Evolutionary conservation across 2,113 vertebrate genomes (phyloP).

Genomic region (Cyanistes caeruleus): DNA sequence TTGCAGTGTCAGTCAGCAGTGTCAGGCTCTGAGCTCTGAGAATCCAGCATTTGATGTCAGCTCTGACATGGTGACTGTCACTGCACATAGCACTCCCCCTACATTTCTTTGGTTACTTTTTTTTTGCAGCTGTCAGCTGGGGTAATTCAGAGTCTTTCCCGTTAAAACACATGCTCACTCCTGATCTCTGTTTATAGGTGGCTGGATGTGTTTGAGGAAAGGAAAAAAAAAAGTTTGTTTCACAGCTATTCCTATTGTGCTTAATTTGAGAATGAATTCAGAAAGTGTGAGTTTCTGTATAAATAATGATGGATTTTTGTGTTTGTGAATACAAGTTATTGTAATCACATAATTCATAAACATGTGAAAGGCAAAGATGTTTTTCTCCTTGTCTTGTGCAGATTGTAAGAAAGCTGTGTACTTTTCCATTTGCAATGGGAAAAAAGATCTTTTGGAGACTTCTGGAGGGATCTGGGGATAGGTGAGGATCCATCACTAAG

Average conservation of each 20-base stretch:
- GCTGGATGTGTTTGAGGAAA: not conserved
- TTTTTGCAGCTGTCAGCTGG: not conserved
- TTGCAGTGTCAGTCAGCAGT: not conserved
- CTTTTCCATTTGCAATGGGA: not conserved
- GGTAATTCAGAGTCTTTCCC: not conserved
- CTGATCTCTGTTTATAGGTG: not conserved
- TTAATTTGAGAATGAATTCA: not conserved
- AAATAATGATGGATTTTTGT: not conserved
- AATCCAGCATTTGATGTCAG: not conserved
- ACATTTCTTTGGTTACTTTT: not conserved
- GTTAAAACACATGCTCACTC: not conserved
- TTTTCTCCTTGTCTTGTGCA: not conserved
- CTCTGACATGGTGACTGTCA: not conserved
- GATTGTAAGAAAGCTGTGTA: not conserved
- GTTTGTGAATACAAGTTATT: not conserved
- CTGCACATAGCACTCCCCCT: fast-evolving
- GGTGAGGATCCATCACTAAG: not conserved
- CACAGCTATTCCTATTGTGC: not conserved
- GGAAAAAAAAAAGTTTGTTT: not conserved
- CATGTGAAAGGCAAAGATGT: not conserved
- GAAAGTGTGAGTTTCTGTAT: not conserved
- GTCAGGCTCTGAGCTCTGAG: not conserved
- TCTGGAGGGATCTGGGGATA: not conserved
- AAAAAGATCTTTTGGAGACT: not conserved
- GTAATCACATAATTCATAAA: not conserved